Evolutionary conservation across 2,888 invertebrate genomes (phyloP), one percentile per base, ranked within the genome.

Genomic region (Mesoligia furuncula): DNA sequence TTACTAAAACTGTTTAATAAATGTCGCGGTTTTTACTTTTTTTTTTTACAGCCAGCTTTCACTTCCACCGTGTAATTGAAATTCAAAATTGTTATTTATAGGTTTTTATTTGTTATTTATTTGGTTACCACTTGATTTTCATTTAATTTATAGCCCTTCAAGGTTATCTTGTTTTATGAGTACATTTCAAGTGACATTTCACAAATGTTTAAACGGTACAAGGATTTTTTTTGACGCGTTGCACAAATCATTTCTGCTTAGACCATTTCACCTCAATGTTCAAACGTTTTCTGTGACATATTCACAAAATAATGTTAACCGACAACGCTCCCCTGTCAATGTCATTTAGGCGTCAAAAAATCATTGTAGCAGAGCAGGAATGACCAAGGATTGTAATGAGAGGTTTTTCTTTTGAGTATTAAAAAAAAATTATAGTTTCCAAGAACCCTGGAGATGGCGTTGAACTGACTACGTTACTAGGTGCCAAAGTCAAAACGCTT

Each of bases 81-180:
- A 73, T 73, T 67, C n/a, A 45, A 48, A 73, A 79, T 79, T 31
- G 2, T 54, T 62, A 6, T 54, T 78, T 42, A 54, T 54, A 48
- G 39, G 13, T 42, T 62, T 64, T 74, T 20, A 39, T 51, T 61
- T 42, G n/a, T 4, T 61, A n/a, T 67, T 13, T 59, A 9, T 59
- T 69, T 69, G 54, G 24, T 20, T 61, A 48, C 17, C 24, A 51
- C 15, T 61, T 61, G 51, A 17, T 62, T 67, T 66, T 65, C 9
- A 42, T n/a, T 65, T 42, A 17, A 65, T 15, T n/a, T 39, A 65
- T n/a, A n/a, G 8, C n/a, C 15, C 17, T 42, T 42, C 9, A n/a
- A n/a, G n/a, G 15, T n/a, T 65, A 61, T 65, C 17, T 27, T 54
- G 20, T 4, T 36, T n/a, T n/a, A 20, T 61, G 17, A 17, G 0